Percentiles rank a stretch among this genome's conserved stretches.
These are phyloP conservation scores for Rynchops niger DNA, from an alignment of 2,113 vertebrate species.

Conservation along the genomic window DNA sequence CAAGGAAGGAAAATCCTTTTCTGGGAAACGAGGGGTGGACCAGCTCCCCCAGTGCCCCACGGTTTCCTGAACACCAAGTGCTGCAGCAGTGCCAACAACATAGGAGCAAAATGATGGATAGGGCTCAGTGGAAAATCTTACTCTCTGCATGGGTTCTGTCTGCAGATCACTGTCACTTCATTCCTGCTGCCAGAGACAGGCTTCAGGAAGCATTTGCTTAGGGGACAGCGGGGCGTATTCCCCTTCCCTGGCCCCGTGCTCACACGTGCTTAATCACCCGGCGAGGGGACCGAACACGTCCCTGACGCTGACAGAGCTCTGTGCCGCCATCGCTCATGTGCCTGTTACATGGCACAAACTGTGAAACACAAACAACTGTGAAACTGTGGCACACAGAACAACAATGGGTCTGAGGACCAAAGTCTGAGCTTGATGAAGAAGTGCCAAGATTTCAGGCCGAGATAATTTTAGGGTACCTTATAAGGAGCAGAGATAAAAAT, in stretches of 20 bases:
- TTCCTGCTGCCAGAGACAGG: not conserved
- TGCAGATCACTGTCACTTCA: not conserved
- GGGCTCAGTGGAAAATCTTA: constrained; percentile 22
- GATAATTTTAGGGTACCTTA: constrained; percentile 58
- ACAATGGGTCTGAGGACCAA: not conserved
- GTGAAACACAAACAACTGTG: constrained; percentile 33
- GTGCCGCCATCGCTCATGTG: not conserved
- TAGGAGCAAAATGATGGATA: not conserved
- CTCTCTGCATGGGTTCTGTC: not conserved
- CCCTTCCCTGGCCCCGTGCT: not conserved
- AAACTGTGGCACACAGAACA: not conserved
- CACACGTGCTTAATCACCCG: not conserved
- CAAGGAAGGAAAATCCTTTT: not conserved
- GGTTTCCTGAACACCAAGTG: not conserved
- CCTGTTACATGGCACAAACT: not conserved
- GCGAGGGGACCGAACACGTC: not conserved
- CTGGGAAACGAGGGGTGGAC: not conserved
- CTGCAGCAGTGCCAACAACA: not conserved
- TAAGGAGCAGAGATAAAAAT: constrained; percentile 69
- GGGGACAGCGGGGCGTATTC: not conserved
- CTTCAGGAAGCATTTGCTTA: not conserved
- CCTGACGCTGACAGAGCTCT: not conserved
- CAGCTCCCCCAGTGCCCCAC: not conserved
- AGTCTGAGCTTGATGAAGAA: not conserved
- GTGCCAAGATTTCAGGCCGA: constrained; percentile 32